These are phyloP conservation scores for Tachystola acroxantha DNA, from an alignment of 2,888 invertebrate genomes.

Conservation along the genomic window DNA sequence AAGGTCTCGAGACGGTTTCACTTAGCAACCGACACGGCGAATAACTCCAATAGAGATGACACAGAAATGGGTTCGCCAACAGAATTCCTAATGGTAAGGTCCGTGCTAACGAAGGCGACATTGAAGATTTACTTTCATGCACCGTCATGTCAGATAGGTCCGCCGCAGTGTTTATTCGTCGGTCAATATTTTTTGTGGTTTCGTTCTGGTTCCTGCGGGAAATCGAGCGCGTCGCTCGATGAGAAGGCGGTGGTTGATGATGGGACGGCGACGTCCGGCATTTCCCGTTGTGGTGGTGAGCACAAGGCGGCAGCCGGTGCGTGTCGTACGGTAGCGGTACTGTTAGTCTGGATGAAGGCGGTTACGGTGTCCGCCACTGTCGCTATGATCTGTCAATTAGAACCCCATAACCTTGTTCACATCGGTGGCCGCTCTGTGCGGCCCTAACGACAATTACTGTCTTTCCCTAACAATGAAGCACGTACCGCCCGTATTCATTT, in stretches of 20 bases:
- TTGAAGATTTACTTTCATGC: constrained; percentile 39
- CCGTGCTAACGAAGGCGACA: constrained; percentile 23
- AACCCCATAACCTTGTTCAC: constrained; percentile 58
- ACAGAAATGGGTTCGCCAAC: constrained; percentile 46
- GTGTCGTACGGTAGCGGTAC: constrained; percentile 61
- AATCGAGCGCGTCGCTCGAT: constrained; percentile 44
- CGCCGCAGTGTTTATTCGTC: constrained; percentile 25
- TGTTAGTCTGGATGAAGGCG: constrained; percentile 58
- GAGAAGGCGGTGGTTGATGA: constrained; percentile 32
- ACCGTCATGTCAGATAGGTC: constrained; percentile 12
- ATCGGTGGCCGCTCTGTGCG: constrained; percentile 36
- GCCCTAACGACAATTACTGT: constrained; percentile 37
- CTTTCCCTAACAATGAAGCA: constrained; percentile 19
- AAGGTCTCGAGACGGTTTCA: constrained; percentile 63
- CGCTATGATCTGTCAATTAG: constrained; percentile 63
- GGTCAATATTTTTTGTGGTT: constrained; percentile 38
- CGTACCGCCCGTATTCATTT: constrained; percentile 15
- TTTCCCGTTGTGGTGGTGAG: constrained; percentile 60
- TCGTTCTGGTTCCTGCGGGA: constrained; percentile 46
- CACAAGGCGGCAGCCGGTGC: constrained; percentile 34
- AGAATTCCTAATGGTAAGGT: constrained; percentile 45
- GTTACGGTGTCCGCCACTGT: constrained; percentile 50
- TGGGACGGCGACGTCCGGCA: constrained; percentile 30
- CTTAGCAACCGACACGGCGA: constrained; percentile 65
- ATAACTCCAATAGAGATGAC: constrained; percentile 55